Conservation (phyloP, 2,888 invertebrate genomes). For the Aricia artaxerxes region DNA sequence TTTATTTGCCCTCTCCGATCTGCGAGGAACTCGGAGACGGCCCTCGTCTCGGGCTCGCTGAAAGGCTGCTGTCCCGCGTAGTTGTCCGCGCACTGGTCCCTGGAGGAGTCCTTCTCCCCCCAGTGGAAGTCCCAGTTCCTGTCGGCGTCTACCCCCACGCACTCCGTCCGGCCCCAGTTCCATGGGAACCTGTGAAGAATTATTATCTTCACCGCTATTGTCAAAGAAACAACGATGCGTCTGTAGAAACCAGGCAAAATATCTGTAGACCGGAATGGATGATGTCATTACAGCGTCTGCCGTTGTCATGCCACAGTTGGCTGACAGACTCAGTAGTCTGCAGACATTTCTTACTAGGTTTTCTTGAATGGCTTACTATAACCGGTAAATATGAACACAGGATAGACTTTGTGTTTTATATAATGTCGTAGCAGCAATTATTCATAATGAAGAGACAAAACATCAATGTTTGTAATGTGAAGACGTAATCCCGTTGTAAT, state of each 20-base stretch:
- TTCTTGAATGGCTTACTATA: no score
- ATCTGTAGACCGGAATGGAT: no score
- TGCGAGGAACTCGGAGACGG: constrained; percentile 82
- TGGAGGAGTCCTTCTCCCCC: constrained; percentile 85
- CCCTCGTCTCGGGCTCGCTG: constrained; percentile 88
- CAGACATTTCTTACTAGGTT: no score
- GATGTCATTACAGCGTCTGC: no score
- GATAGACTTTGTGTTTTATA: no score
- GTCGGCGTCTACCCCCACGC: constrained; percentile 88
- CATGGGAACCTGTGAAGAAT: constrained; percentile 68
- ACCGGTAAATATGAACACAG: no score
- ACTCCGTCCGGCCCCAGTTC: constrained; percentile 82
- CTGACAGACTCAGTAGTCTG: no score
- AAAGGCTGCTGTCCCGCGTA: constrained; percentile 87
- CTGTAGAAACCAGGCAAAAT: no score
- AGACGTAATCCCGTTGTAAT: background rate
- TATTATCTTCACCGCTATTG: background rate
- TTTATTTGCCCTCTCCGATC: constrained; percentile 82
- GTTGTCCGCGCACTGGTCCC: constrained; percentile 86
- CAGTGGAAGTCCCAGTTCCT: constrained; percentile 89
- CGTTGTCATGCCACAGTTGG: no score
- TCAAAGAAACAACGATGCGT: no score
- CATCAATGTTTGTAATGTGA: background rate
- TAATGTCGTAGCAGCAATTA: no score
- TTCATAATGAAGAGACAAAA: no score